Conservation (phyloP, 37 sponge, comb jelly and placozoan species). For the Chondrilla cf. caribensis region DNA sequence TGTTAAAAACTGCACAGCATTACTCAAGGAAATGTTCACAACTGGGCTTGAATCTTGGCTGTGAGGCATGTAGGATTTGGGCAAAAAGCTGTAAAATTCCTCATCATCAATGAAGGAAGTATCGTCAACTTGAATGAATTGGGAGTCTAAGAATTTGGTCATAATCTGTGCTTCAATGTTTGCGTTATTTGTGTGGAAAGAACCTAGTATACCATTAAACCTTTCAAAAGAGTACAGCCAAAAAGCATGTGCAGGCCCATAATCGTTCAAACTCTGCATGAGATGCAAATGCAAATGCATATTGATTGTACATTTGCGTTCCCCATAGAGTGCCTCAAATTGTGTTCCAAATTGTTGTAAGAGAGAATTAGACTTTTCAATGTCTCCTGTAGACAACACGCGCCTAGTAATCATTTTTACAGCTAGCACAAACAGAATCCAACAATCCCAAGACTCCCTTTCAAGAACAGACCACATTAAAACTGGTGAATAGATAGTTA, state of each 20-base stretch:
- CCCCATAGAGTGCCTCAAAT: slow-evolving; percentile 49
- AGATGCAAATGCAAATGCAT: slow-evolving; percentile 61
- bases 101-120: neutral
- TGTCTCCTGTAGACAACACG: slow-evolving; percentile 19
- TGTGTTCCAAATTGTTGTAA: slow-evolving; percentile 24
- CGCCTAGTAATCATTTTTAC: slow-evolving; percentile 30
- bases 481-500: slow-evolving; percentile 49
- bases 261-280: slow-evolving; percentile 34
- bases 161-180: slow-evolving; percentile 1
- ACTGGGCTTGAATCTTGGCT: neutral
- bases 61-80: neutral
- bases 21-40: neutral
- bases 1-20: slow-evolving; percentile 17
- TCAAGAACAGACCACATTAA: slow-evolving; percentile 45
- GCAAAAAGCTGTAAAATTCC: slow-evolving; percentile 1
- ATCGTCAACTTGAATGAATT: neutral
- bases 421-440: slow-evolving; percentile 65
- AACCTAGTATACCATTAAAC: slow-evolving; percentile 12
- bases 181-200: slow-evolving; percentile 14
- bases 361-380: slow-evolving; percentile 31
- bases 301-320: slow-evolving; percentile 36
- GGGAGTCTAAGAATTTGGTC: slow-evolving; percentile 1
- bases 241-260: slow-evolving; percentile 26
- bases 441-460: slow-evolving; percentile 25
- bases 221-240: slow-evolving; percentile 25